These are phyloP conservation scores for Therioaphis trifolii DNA, from an alignment of 2,888 invertebrate species.

Conservation along the genomic window DNA sequence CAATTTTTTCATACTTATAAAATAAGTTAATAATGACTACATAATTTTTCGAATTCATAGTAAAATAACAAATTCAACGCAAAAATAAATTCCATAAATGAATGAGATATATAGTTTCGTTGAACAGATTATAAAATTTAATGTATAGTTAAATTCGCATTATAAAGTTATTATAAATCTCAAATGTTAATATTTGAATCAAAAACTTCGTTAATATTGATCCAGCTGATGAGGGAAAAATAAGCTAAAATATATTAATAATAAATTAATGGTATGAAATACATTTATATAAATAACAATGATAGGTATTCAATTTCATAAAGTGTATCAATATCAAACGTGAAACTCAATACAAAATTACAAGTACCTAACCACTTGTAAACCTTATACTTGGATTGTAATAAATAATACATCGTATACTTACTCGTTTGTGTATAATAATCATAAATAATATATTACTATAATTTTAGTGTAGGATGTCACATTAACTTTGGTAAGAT, in stretches of 20 bases:
- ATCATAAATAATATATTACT: not conserved
- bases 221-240: not conserved
- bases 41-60: no score
- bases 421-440: not conserved
- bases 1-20: no score
- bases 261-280: not conserved
- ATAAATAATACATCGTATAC: not conserved
- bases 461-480: not conserved
- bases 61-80: no score
- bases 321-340: slow-evolving; percentile 5
- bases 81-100: no score
- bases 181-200: no score
- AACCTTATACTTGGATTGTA: not conserved
- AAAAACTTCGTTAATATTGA: no score
- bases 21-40: no score
- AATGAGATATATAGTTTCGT: no score
- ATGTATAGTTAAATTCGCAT: no score
- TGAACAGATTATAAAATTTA: no score
- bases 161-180: no score
- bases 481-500: not conserved
- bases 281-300: not conserved
- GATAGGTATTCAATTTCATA: not conserved
- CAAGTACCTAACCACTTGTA: not conserved
- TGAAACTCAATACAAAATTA: not conserved
- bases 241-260: not conserved